Percentiles rank a stretch among this genome's conserved stretches.
Evolutionary conservation across 2,888 invertebrate genomes (phyloP).

Genomic region (Eulithis prunata): DNA sequence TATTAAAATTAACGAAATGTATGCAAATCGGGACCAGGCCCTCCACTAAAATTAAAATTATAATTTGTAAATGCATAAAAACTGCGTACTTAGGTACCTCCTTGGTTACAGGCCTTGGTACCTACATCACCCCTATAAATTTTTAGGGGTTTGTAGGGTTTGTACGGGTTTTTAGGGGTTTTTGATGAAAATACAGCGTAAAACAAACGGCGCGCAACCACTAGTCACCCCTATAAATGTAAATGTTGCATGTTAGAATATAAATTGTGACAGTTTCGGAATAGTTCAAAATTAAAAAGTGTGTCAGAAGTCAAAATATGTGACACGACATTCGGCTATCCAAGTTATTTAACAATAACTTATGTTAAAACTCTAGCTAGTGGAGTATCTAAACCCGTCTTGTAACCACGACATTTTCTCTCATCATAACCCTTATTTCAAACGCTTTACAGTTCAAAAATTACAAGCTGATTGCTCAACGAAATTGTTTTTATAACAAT

Average conservation of each 20-base stretch:
- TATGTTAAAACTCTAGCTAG: slow-evolving; percentile 21
- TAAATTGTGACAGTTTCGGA: background rate
- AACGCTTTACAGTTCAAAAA: background rate
- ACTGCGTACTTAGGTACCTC: no score
- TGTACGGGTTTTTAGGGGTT: no score
- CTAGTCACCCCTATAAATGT: no score
- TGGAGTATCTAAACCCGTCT: slow-evolving; percentile 15
- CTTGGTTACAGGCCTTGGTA: no score
- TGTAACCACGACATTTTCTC: slow-evolving; percentile 9
- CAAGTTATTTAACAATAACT: slow-evolving; percentile 29
- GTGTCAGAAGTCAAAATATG: slow-evolving; percentile 34
- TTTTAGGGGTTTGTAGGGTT: no score
- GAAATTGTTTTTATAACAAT: background rate
- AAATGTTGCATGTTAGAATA: background rate
- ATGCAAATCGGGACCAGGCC: no score
- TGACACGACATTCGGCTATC: slow-evolving; percentile 27
- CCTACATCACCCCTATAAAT: no score
- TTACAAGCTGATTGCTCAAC: background rate
- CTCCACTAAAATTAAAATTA: no score
- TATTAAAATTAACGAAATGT: no score
- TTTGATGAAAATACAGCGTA: no score
- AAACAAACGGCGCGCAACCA: no score
- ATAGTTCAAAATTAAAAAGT: slow-evolving; percentile 23
- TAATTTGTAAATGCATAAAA: no score
- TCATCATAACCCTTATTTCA: slow-evolving; percentile 7